Conservation (phyloP, 2,113 vertebrate species). For the Hemiscyllium ocellatum region DNA sequence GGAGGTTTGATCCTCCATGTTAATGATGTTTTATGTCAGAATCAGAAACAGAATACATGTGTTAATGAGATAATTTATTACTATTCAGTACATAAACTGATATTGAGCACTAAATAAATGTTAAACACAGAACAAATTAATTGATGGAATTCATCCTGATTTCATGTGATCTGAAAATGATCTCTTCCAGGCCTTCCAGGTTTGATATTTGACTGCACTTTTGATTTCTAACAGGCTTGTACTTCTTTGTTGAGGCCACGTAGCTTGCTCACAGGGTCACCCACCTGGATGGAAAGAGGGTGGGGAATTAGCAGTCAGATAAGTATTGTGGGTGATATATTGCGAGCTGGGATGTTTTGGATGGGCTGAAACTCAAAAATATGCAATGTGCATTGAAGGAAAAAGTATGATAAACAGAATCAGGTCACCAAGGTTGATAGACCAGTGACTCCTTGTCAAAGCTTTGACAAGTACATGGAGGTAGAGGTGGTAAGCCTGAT, state of each 20-base stretch:
- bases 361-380: constrained; percentile 45
- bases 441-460: constrained; percentile 47
- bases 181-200: constrained; percentile 43
- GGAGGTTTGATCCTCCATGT: not conserved
- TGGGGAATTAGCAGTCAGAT: constrained; percentile 50
- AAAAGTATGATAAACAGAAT: constrained; percentile 40
- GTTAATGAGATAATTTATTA: not conserved
- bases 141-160: not conserved
- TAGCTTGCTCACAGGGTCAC: constrained; percentile 59
- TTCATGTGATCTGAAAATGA: not conserved
- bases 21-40: not conserved
- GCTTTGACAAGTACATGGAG: constrained; percentile 48
- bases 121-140: not conserved
- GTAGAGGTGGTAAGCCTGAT: constrained; percentile 51
- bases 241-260: constrained; percentile 65
- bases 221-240: constrained; percentile 60
- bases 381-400: constrained; percentile 44
- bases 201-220: constrained; percentile 44
- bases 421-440: constrained; percentile 46
- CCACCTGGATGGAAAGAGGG: constrained; percentile 53
- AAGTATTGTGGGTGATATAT: constrained; percentile 46
- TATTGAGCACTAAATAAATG: not conserved
- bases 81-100: not conserved
- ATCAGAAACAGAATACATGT: not conserved
- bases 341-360: constrained; percentile 44